Percentiles rank a stretch among this genome's conserved stretches.
Conservation (phyloP, 1,140 invertebrate species). For the Diplogasteroides magnus region DNA sequence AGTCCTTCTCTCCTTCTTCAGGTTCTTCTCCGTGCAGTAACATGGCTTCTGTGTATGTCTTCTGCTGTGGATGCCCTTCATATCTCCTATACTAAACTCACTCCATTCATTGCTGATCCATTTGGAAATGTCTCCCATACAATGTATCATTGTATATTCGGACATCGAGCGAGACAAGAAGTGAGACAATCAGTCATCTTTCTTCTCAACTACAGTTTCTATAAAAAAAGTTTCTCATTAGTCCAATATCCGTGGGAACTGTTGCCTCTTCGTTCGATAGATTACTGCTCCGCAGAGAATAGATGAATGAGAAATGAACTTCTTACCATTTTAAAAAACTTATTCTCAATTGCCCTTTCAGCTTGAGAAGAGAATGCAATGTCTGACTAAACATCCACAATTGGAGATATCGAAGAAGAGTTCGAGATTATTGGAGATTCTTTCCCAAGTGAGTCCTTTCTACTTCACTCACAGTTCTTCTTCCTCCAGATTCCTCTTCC, state of each 20-base stretch:
- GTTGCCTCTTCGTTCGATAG: background rate
- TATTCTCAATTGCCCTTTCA: constrained; percentile 23
- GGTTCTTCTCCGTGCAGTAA: constrained; percentile 38
- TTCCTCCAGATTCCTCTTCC: constrained; percentile 8
- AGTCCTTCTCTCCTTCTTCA: background rate
- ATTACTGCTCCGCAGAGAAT: background rate
- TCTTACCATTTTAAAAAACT: background rate
- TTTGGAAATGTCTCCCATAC: constrained; percentile 24
- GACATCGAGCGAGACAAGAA: constrained; percentile 19
- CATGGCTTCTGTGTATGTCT: constrained; percentile 41
- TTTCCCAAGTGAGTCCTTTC: constrained; percentile 16
- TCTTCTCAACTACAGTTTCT: too few species aligned
- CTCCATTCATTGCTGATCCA: constrained; percentile 21
- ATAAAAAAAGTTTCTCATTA: background rate
- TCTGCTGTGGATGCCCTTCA: constrained; percentile 40
- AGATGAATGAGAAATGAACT: background rate
- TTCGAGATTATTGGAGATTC: constrained; percentile 30
- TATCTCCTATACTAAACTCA: constrained; percentile 40
- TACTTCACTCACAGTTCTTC: background rate
- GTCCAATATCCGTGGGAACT: background rate
- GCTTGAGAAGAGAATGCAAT: constrained; percentile 15
- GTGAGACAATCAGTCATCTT: too few species aligned
- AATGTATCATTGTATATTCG: constrained; percentile 21
- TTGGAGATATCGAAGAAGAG: constrained; percentile 31
- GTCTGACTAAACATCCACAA: constrained; percentile 20